These are phyloP conservation scores for Corythornis leucogaster DNA, from an alignment of 2,797 vertebrate species.

Conservation along the genomic window DNA sequence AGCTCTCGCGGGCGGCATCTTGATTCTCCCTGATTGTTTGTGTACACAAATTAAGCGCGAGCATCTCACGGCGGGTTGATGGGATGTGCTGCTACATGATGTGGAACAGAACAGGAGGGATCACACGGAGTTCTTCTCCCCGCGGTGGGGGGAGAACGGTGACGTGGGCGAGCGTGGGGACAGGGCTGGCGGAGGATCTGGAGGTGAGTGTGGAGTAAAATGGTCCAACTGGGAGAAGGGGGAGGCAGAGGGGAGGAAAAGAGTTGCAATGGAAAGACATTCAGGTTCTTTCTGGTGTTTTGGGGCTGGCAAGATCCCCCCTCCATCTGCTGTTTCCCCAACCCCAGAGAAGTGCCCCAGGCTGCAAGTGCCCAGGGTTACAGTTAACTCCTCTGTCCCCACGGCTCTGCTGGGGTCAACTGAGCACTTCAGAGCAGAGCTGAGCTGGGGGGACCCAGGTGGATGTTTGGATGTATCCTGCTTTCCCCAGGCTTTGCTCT, in stretches of 20 bases:
- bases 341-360: background rate
- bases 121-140: background rate
- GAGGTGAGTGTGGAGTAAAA: background rate
- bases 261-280: fast-evolving
- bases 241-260: background rate
- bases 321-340: background rate
- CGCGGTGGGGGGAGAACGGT: no score
- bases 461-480: background rate
- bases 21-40: background rate
- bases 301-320: background rate
- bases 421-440: fast-evolving
- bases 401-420: background rate
- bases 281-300: background rate
- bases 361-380: background rate
- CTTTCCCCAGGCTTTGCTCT: background rate
- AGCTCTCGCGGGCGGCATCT: background rate
- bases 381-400: background rate
- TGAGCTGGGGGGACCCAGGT: fast-evolving
- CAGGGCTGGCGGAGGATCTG: background rate
- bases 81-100: background rate
- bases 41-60: background rate
- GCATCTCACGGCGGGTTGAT: background rate
- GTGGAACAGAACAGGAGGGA: background rate
- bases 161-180: background rate
- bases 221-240: background rate